phyloP scores from a whole-genome alignment of 2,888 invertebrate genomes.

The Andrena camellia region DNA sequence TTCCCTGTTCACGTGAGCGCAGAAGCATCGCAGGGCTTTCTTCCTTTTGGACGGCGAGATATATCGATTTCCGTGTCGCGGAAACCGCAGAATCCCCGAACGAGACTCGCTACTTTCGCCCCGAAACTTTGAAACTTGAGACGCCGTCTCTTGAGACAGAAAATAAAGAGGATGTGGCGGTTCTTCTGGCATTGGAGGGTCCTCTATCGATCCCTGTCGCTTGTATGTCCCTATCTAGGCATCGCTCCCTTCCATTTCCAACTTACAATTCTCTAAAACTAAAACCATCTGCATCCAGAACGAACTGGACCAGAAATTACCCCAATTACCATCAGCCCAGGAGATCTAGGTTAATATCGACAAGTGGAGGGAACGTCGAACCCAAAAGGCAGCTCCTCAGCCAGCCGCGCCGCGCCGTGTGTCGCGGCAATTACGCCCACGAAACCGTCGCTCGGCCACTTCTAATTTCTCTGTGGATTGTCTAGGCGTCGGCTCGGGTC shows the following conservation, averaged over 20 bases:
- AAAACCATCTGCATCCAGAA: too few species aligned
- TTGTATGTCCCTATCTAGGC: background rate
- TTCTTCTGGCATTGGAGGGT: background rate
- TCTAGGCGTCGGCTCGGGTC: slow-evolving; percentile 45
- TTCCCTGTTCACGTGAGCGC: slow-evolving; percentile 24
- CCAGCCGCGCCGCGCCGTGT: slow-evolving; percentile 6
- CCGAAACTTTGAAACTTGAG: slow-evolving; percentile 54
- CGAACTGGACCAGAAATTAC: too few species aligned
- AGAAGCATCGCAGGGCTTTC: slow-evolving; percentile 47
- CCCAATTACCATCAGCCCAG: too few species aligned
- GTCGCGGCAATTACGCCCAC: slow-evolving; percentile 71
- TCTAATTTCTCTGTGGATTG: slow-evolving; percentile 68
- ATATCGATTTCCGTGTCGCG: slow-evolving; percentile 60
- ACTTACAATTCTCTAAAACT: too few species aligned
- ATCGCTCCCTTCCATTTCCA: background rate
- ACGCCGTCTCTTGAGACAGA: slow-evolving; percentile 25
- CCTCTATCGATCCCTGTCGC: background rate
- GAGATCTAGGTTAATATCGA: too few species aligned
- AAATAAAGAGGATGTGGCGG: slow-evolving; percentile 26
- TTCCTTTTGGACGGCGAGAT: slow-evolving; percentile 52
- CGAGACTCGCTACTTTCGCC: slow-evolving; percentile 37
- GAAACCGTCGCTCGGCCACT: slow-evolving; percentile 36
- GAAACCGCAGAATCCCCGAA: slow-evolving; percentile 58
- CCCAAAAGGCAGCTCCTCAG: background rate
- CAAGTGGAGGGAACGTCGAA: background rate